Conservation (phyloP, 2,888 invertebrate genomes). For the Pseudolycoriella hygida region DNA sequence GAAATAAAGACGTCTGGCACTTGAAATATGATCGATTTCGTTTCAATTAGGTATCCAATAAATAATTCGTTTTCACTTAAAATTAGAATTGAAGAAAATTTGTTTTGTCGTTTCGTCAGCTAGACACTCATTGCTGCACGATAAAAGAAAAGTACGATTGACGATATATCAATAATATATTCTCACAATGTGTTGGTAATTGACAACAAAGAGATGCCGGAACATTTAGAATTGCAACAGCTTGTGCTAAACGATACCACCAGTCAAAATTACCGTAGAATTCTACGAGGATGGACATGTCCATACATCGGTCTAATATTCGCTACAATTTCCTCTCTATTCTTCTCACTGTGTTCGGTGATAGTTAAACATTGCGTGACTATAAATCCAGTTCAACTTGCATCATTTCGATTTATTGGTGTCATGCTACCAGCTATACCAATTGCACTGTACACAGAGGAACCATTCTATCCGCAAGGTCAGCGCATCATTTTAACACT, state of each 20-base stretch:
- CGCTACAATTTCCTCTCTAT: conserved; percentile 72
- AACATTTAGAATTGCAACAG: conserved; percentile 64
- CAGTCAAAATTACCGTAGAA: conserved; percentile 14
- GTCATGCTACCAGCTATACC: conserved; percentile 74
- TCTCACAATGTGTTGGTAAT: too few species aligned
- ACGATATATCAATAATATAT: too few species aligned
- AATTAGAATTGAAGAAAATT: too few species aligned
- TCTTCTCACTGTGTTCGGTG: conserved; percentile 80
- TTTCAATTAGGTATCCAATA: too few species aligned
- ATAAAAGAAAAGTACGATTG: too few species aligned
- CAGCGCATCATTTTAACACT: conserved; percentile 58
- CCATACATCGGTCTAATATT: conserved; percentile 69
- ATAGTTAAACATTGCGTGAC: conserved; percentile 78
- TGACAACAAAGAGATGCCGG: conserved; percentile 37
- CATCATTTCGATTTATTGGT: conserved; percentile 66
- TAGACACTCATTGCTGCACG: too few species aligned
- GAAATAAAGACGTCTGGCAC: too few species aligned
- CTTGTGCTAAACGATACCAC: conserved; percentile 43
- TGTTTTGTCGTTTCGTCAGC: too few species aligned
- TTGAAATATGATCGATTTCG: too few species aligned
- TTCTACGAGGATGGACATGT: conserved; percentile 30
- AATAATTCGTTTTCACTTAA: too few species aligned
- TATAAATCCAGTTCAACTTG: conserved; percentile 75
- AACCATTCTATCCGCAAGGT: conserved; percentile 62
- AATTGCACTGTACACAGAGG: conserved; percentile 62